Base-by-base conservation (phyloP, 1,140 invertebrate species). In the Drosophila tropicalis region DNA sequence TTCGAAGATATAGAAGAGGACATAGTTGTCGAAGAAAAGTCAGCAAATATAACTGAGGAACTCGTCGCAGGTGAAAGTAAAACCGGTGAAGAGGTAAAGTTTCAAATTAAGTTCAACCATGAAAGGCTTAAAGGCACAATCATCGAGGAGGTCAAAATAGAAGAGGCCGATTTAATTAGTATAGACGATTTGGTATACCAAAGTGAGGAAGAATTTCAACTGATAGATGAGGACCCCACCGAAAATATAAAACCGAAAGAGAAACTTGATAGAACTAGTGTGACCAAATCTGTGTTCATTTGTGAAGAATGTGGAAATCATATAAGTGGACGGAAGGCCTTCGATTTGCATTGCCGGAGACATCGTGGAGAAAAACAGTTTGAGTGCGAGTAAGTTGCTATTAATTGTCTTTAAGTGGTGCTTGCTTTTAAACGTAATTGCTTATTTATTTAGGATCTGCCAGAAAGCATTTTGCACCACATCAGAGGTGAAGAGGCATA, bases 381-480 rank as follows among this genome's bases (percentile, higher is more conserved):
- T 12, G 44, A 61, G 19, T 86, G 83, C 67, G 66, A 70, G 78
- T 80, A 57, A 66, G 78, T 55, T 51, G 29, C 10, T 40, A 1
- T 10, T 40, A 61, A n/a, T 13, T 2, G 1, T 1, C 5, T 15
- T 13, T 40, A 32, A 2, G 0, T 29, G 36, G 3, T 62, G 12
- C 1, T 6, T 2, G n/a, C 2, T 56, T 60, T 32, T 5, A 19
- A 9, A n/a, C 36, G 5, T 19, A 0, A 6, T 1, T 39, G 13
- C 29, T 2, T 51, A 19, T 12, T 65, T 57, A 4, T 65, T 19
- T 19, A 91, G 90, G 62, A 73, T 91, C 15, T 91, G 90, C 51
- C 75, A 85, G 12, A 76, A 89, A 22, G 77, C 90, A 29, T 91
- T 91, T 58, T 91, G 86, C 62, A 91, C 90, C 9, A 77, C 79